These are phyloP conservation scores for Drosophila birchii DNA, from an alignment of 2,888 invertebrate genomes.

Conservation along the genomic window DNA sequence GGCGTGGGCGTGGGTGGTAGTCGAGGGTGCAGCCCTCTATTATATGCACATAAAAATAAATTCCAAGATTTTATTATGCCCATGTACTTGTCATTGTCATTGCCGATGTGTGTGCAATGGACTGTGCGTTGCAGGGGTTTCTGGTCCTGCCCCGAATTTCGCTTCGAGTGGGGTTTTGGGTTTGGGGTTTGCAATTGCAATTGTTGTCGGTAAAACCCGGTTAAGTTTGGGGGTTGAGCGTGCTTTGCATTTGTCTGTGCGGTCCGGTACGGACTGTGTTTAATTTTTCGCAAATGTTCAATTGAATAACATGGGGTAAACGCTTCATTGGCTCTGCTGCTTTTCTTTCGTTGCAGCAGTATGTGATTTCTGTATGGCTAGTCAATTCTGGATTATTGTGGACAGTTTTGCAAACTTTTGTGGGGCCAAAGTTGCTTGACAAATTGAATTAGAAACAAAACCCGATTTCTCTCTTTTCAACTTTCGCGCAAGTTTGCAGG, in stretches of 20 bases:
- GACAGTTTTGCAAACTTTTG: slow-evolving; percentile 18
- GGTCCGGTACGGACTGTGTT: slow-evolving; percentile 54
- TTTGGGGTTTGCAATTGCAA: slow-evolving; percentile 46
- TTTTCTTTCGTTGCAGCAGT: slow-evolving; percentile 22
- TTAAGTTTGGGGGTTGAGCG: slow-evolving; percentile 15
- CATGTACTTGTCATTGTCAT: slow-evolving; percentile 79
- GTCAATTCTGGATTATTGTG: slow-evolving; percentile 34
- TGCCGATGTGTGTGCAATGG: slow-evolving; percentile 75
- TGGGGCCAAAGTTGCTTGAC: slow-evolving; percentile 21
- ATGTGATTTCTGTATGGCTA: slow-evolving; percentile 52
- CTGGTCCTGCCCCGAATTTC: background rate
- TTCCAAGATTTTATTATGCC: slow-evolving; percentile 80
- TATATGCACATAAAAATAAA: slow-evolving; percentile 80
- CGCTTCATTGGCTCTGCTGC: slow-evolving; percentile 62
- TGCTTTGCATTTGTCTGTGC: slow-evolving; percentile 62
- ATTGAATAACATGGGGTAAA: slow-evolving; percentile 72
- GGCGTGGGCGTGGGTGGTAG: slow-evolving; percentile 17
- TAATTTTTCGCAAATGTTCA: slow-evolving; percentile 73
- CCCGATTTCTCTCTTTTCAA: slow-evolving; percentile 26
- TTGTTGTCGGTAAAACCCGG: slow-evolving; percentile 38
- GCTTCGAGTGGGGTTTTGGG: background rate
- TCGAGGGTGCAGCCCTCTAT: slow-evolving; percentile 66
- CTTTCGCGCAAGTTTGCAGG: slow-evolving; percentile 23
- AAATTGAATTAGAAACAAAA: slow-evolving; percentile 44
- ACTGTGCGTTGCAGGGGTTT: slow-evolving; percentile 51